Percentiles rank a stretch among this genome's conserved stretches.
These are phyloP conservation scores for Podotricha telesiphe DNA, from an alignment of 2,888 invertebrate species.

Conservation along the genomic window DNA sequence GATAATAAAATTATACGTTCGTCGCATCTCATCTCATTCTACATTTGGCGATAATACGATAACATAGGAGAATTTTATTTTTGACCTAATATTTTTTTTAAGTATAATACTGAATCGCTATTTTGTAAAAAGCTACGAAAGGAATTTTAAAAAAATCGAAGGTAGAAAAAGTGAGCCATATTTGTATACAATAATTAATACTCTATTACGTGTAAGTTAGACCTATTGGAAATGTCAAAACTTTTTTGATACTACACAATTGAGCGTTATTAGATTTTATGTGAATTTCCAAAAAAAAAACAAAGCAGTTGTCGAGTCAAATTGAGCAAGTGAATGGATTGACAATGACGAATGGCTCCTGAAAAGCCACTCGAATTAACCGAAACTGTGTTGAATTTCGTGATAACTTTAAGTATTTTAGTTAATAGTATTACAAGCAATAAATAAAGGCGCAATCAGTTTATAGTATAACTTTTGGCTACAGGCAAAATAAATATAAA, in stretches of 20 bases:
- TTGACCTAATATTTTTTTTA: slow-evolving; percentile 40
- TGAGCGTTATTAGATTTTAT: slow-evolving; percentile 30
- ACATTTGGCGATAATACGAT: slow-evolving; percentile 40
- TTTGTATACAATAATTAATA: no score
- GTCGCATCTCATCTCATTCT: slow-evolving; percentile 48
- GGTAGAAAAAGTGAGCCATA: no score
- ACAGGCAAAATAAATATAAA: no score
- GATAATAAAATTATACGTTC: slow-evolving; percentile 71
- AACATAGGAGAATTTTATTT: slow-evolving; percentile 34
- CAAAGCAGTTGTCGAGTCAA: slow-evolving; percentile 55
- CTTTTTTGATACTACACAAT: no score
- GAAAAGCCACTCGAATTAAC: slow-evolving; percentile 50
- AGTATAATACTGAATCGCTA: not conserved
- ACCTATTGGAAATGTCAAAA: not conserved
- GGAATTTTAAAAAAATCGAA: no score
- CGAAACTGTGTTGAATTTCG: slow-evolving; percentile 53
- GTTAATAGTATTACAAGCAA: not conserved
- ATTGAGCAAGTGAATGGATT: slow-evolving; percentile 67
- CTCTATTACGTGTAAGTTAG: no score
- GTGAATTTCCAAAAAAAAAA: slow-evolving; percentile 38
- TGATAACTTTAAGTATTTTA: slow-evolving; percentile 55
- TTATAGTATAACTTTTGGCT: no score
- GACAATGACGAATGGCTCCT: slow-evolving; percentile 75
- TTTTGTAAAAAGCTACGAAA: not conserved
- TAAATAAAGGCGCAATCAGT: not conserved